A percentile compares a stretch with the other conserved stretches of the same genome.
Conservation (phyloP, 2,888 invertebrate genomes). For the Nomada ferruginata region DNA sequence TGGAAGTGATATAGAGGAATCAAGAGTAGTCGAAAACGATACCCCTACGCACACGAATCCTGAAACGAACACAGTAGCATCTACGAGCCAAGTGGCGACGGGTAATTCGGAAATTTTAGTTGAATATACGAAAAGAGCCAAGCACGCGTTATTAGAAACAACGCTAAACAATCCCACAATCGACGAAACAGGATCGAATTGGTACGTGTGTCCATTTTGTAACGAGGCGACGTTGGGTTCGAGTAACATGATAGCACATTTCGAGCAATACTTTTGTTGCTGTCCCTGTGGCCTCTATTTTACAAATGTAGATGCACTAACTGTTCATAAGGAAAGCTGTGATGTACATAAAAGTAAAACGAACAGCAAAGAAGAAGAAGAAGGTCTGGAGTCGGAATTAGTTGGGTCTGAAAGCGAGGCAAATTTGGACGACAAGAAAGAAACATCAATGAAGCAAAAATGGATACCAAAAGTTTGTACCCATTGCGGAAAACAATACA, state of each 20-base stretch:
- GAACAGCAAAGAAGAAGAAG: constrained; percentile 50
- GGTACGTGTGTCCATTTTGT: constrained; percentile 83
- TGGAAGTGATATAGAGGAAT: constrained; percentile 73
- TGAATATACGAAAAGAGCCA: constrained; percentile 79
- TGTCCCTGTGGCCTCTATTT: constrained; percentile 84
- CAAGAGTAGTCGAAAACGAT: constrained; percentile 65
- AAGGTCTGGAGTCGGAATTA: constrained; percentile 43
- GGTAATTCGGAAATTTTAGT: constrained; percentile 75
- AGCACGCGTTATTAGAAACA: constrained; percentile 76
- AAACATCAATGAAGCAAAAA: constrained; percentile 78
- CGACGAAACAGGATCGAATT: constrained; percentile 79
- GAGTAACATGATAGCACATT: constrained; percentile 76
- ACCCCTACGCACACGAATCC: constrained; percentile 56
- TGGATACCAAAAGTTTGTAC: constrained; percentile 85
- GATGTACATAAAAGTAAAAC: constrained; percentile 66
- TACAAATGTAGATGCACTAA: constrained; percentile 84
- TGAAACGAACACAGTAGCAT: constrained; percentile 71
- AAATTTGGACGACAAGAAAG: constrained; percentile 70
- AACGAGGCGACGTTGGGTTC: constrained; percentile 80
- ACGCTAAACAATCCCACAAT: constrained; percentile 78
- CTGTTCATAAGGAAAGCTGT: constrained; percentile 78
- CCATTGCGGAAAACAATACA: constrained; percentile 86
- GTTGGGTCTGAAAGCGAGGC: constrained; percentile 36
- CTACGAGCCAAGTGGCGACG: constrained; percentile 75
- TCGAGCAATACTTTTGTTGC: constrained; percentile 81